These are phyloP conservation scores for Heterotilapia buettikoferi DNA, from an alignment of 2,113 vertebrate species.

Conservation along the genomic window DNA sequence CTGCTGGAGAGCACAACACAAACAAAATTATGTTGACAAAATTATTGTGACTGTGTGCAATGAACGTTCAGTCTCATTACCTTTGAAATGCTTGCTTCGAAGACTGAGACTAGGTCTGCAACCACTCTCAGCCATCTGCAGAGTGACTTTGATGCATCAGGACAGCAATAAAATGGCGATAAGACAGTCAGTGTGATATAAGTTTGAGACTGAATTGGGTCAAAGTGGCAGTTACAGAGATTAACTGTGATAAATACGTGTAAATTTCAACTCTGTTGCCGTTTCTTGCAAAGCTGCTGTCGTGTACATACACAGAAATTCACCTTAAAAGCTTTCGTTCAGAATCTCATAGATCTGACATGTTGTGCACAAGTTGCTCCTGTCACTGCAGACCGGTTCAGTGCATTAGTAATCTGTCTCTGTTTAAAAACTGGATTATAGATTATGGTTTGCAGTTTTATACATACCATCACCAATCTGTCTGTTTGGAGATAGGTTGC, in stretches of 20 bases:
- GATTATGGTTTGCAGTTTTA: background rate
- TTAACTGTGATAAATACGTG: background rate
- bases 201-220: background rate
- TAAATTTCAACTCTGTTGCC: background rate
- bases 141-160: background rate
- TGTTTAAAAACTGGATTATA: background rate
- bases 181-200: background rate
- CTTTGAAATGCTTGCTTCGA: background rate
- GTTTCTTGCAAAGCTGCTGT: background rate
- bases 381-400: background rate
- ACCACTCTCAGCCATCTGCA: background rate
- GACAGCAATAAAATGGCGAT: background rate
- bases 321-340: background rate
- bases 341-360: background rate
- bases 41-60: background rate
- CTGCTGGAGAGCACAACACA: background rate
- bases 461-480: background rate
- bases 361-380: background rate
- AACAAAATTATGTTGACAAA: background rate
- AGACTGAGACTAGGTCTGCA: background rate
- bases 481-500: background rate
- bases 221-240: background rate
- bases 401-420: background rate
- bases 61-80: background rate
- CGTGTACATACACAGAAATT: fast-evolving